These are phyloP conservation scores for Drosophila triauraria DNA, from an alignment of 1,140 invertebrate genomes.

Conservation along the genomic window DNA sequence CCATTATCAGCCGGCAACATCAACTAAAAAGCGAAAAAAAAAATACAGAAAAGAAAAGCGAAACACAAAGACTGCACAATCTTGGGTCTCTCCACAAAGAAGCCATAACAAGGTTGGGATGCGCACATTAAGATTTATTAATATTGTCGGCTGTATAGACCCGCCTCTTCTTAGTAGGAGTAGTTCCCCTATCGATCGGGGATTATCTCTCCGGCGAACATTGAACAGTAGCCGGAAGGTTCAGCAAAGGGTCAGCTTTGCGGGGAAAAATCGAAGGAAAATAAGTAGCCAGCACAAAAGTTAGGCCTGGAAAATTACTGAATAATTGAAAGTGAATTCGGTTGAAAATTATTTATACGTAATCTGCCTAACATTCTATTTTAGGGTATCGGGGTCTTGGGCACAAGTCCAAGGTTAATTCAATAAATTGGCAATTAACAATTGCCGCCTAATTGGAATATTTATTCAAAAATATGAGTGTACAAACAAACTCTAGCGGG, in stretches of 20 bases:
- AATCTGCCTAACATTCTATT: background rate
- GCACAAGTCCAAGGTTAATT: conserved; percentile 8
- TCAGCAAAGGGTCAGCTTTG: conserved; percentile 29
- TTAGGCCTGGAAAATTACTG: conserved; percentile 5
- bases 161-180: background rate
- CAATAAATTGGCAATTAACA: conserved; percentile 3
- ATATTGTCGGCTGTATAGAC: conserved; percentile 40
- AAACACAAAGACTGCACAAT: conserved; percentile 37
- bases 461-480: background rate
- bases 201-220: conserved; percentile 33
- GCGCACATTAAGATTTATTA: conserved; percentile 68
- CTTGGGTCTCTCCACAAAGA: conserved; percentile 60
- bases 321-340: background rate
- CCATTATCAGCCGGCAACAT: conserved; percentile 64
- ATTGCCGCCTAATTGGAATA: background rate
- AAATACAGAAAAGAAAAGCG: conserved; percentile 14
- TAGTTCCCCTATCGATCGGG: conserved; percentile 40
- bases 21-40: conserved; percentile 20
- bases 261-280: background rate
- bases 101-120: conserved; percentile 54
- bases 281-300: background rate
- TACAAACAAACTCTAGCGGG: background rate
- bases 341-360: background rate
- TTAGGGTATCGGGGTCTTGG: background rate
- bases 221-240: conserved; percentile 38